These are phyloP conservation scores for Apistogramma diplotaenia DNA, from an alignment of 2,113 vertebrate genomes.

Conservation along the genomic window DNA sequence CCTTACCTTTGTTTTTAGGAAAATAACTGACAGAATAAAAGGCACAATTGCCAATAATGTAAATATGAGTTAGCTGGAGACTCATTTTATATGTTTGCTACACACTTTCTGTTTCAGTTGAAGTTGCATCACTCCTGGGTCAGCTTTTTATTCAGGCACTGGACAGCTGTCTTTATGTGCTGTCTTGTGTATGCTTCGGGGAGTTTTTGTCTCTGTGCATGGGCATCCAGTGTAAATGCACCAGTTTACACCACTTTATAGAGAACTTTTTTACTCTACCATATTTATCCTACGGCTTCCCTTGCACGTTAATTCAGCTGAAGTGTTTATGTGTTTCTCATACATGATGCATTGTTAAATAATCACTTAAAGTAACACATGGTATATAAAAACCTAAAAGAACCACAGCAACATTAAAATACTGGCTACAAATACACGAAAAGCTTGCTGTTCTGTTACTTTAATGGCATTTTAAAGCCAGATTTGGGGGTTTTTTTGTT, in stretches of 20 bases:
- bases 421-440: neutral
- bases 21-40: neutral
- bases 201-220: neutral
- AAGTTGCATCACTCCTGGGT: neutral
- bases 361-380: neutral
- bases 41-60: neutral
- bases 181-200: neutral
- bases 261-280: neutral
- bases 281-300: neutral
- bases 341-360: neutral
- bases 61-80: neutral
- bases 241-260: neutral
- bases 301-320: neutral
- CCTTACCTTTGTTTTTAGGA: neutral
- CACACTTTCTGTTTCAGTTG: neutral
- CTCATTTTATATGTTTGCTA: neutral
- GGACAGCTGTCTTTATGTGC: neutral
- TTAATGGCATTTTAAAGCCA: neutral
- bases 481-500: neutral
- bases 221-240: neutral
- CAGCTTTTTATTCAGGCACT: neutral
- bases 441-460: neutral
- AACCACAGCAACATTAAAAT: neutral
- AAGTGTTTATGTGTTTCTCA: neutral
- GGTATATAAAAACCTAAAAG: neutral